These are phyloP conservation scores for Cephus pygmeus DNA, from an alignment of 2,888 invertebrate species.

Conservation along the genomic window DNA sequence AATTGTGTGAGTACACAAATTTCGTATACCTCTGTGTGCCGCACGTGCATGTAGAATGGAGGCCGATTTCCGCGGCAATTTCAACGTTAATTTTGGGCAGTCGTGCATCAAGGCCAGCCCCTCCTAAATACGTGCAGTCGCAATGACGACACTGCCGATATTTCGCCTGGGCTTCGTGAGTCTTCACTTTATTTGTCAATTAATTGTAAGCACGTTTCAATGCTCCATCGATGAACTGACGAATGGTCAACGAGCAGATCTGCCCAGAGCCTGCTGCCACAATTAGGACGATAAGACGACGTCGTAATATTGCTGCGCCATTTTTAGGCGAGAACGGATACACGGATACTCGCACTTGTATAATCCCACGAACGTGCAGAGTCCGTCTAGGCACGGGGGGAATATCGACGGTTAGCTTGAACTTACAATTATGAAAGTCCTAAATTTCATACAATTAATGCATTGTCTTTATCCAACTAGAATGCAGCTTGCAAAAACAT, in stretches of 20 bases:
- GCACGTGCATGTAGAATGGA: background rate
- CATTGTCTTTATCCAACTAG: background rate
- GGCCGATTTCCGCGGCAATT: background rate
- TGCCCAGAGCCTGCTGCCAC: too few relatives aligned
- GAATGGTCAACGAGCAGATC: background rate
- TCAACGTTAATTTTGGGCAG: conserved; percentile 2
- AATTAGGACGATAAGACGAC: background rate
- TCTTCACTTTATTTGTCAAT: conserved; percentile 29
- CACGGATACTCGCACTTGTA: too few relatives aligned
- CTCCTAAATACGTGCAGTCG: background rate
- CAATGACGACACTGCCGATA: background rate
- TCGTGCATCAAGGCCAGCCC: background rate
- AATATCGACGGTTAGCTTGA: too few relatives aligned
- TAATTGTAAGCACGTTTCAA: conserved; percentile 31
- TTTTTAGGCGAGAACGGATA: too few relatives aligned
- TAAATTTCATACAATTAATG: background rate
- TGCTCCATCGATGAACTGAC: conserved; percentile 40
- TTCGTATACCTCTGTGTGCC: background rate
- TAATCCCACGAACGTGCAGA: background rate
- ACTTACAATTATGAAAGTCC: too few relatives aligned
- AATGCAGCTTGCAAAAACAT: too few relatives aligned
- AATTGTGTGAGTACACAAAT: too few relatives aligned
- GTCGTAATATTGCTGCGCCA: background rate
- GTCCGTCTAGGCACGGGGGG: too few relatives aligned
- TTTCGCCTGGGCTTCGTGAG: background rate